These are phyloP conservation scores for Nomia melanderi DNA, from an alignment of 1,140 invertebrate species.

Conservation along the genomic window DNA sequence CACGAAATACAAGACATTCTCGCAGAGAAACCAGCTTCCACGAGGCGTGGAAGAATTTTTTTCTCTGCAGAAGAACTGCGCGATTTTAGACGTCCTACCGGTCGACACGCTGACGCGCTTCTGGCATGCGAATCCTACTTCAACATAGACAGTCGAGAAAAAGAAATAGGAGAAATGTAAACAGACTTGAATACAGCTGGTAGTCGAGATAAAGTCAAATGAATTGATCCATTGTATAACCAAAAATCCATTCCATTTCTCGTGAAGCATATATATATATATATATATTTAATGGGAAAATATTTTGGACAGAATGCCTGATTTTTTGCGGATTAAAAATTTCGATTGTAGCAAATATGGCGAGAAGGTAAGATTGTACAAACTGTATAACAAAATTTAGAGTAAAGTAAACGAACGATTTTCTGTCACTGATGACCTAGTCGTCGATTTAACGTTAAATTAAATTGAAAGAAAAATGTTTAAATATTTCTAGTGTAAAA, in stretches of 20 bases:
- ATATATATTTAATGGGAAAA: not conserved
- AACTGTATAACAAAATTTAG: no score
- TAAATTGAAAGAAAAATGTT: no score
- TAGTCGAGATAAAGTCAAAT: not conserved
- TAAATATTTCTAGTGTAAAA: no score
- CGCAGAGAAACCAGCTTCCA: not conserved
- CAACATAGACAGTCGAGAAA: not conserved
- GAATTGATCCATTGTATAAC: not conserved
- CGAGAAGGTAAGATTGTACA: constrained; percentile 38
- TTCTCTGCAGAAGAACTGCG: not conserved
- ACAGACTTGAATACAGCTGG: constrained; percentile 3
- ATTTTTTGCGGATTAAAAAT: not conserved
- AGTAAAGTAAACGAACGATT: no score
- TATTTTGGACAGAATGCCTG: not conserved
- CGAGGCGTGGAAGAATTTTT: not conserved
- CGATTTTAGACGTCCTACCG: not conserved
- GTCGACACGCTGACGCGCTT: not conserved
- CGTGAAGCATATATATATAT: no score
- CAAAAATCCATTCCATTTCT: not conserved
- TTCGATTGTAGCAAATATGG: not conserved
- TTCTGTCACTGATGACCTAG: no score
- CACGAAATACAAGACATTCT: not conserved
- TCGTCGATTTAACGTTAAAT: no score
- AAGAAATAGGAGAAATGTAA: constrained; percentile 3
- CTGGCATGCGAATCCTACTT: not conserved